These are phyloP conservation scores for Augiades crinisus DNA, from an alignment of 2,888 invertebrate genomes.

Conservation along the genomic window DNA sequence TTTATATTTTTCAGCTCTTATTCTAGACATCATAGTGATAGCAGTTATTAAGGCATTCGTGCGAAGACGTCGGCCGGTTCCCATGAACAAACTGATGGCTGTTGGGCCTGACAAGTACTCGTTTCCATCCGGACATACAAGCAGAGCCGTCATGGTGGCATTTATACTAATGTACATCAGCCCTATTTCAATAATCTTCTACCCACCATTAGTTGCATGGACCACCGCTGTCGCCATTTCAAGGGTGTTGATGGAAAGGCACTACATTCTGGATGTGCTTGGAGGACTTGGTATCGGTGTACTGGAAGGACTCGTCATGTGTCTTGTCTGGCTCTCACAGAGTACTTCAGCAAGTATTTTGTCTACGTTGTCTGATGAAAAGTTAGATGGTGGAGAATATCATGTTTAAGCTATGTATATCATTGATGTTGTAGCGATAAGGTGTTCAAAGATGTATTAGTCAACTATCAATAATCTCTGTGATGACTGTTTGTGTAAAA, in stretches of 20 bases:
- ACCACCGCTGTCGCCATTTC: slow-evolving; percentile 87
- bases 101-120: slow-evolving; percentile 93
- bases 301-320: slow-evolving; percentile 84
- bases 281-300: slow-evolving; percentile 89
- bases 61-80: slow-evolving; percentile 88
- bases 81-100: slow-evolving; percentile 85
- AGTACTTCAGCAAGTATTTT: slow-evolving; percentile 82
- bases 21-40: slow-evolving; percentile 90
- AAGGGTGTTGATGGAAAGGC: slow-evolving; percentile 90
- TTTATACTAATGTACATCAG: slow-evolving; percentile 86
- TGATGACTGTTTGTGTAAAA: slow-evolving; percentile 20
- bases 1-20: slow-evolving; percentile 83
- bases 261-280: slow-evolving; percentile 92
- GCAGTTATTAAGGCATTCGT: slow-evolving; percentile 89
- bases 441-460: slow-evolving; percentile 16
- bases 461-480: slow-evolving; percentile 12
- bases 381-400: slow-evolving; percentile 85
- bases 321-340: slow-evolving; percentile 86
- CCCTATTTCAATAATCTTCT: slow-evolving; percentile 82
- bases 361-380: slow-evolving; percentile 84
- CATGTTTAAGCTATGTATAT: slow-evolving; percentile 74
- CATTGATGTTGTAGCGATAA: no score
- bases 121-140: slow-evolving; percentile 98
- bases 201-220: slow-evolving; percentile 88
- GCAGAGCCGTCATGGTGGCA: slow-evolving; percentile 89